Base-by-base conservation (phyloP, 2,113 vertebrate species). In the Pan troglodytes region DNA sequence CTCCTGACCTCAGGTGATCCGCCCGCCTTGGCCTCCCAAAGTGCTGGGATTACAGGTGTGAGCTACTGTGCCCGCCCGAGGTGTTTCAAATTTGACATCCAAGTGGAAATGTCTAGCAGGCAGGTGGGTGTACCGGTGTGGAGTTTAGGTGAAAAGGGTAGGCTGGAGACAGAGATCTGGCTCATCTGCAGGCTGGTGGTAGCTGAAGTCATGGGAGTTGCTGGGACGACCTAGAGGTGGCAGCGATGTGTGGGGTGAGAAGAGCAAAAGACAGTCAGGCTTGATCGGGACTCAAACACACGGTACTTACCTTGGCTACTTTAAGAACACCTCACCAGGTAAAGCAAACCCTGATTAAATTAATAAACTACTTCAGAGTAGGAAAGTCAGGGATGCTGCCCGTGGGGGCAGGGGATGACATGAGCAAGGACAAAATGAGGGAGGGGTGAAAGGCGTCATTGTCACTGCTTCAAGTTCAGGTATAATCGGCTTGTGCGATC, bases 401-500 rank as follows among this genome's bases (percentile, higher is more conserved):
- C 3, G 12, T 67, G 38, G 1, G 6, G 38, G 14, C 3, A 48
- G 32, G 2, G 48, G 17, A 64, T 64, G 61, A 27, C 20, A 43
- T 35, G 35, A 64, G 17, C 35, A 67, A 50, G 45, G 84, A 43
- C 20, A 38, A 23, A 8, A 32, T 22, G 50, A 79, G 57, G 45
- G 35, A 55, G 35, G n/a, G 23, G 8, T 38, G 76, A 52, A n/a
- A 22, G 20, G 7, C 3, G 1, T 38, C 12, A 6, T 9, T 45
- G 35, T 67, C n/a, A 10, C 52, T 38, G 64, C 45, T 87, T 30
- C 59, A 40, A 35, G 38, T 59, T 76, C 18, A 76, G 72, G 48
- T 6, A 1, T 0, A 4, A 32, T 13, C 1, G 8, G 1, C 16
- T 8, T 35, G 22, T 1, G 22, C 1, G 0, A 17, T 76, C 55